A percentile compares a stretch with the other conserved stretches of the same genome.
These are phyloP conservation scores for Nomada ferruginata DNA, from an alignment of 2,888 invertebrate species.

Conservation along the genomic window DNA sequence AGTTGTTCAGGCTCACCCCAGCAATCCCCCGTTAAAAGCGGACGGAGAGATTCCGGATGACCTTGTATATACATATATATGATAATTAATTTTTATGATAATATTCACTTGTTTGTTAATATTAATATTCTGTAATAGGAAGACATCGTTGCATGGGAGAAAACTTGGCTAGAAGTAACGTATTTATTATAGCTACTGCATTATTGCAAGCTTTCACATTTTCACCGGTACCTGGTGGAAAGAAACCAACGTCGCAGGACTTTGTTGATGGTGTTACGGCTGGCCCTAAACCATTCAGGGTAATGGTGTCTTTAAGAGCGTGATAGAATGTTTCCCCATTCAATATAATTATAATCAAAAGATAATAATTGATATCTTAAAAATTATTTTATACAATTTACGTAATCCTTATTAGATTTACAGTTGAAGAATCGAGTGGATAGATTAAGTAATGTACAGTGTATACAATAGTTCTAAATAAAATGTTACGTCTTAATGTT, in stretches of 20 bases:
- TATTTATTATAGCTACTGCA: slow-evolving; percentile 90
- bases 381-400: background rate
- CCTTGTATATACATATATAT: too few relatives aligned
- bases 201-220: slow-evolving; percentile 91
- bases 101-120: background rate
- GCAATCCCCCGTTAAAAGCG: too few relatives aligned
- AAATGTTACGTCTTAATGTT: slow-evolving; percentile 32
- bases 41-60: too few relatives aligned
- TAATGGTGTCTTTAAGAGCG: slow-evolving; percentile 86
- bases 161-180: slow-evolving; percentile 90
- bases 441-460: slow-evolving; percentile 10
- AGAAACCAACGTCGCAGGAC: slow-evolving; percentile 86
- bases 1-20: too few relatives aligned
- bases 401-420: background rate
- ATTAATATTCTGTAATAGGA: slow-evolving; percentile 74
- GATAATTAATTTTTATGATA: background rate
- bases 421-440: background rate
- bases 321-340: slow-evolving; percentile 42
- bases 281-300: slow-evolving; percentile 90
- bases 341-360: slow-evolving; percentile 3
- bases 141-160: slow-evolving; percentile 94
- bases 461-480: background rate
- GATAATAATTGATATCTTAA: background rate
- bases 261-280: slow-evolving; percentile 92
- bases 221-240: slow-evolving; percentile 87